Conservation (phyloP, 2,113 vertebrate species). For the Chionodraco myersi region DNA sequence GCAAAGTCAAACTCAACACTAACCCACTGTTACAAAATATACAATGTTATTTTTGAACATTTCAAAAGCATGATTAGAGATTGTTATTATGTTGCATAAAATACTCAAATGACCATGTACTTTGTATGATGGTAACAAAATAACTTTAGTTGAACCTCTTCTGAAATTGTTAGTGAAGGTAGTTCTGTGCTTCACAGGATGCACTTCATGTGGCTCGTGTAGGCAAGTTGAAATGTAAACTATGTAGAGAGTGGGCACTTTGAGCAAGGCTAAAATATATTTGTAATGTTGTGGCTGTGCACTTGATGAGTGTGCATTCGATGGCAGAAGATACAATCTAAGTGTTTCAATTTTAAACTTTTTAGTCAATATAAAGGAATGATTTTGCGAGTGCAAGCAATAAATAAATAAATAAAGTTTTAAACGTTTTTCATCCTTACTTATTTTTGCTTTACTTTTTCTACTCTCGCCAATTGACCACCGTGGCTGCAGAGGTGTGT, state of each 20-base stretch:
- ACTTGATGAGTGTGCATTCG: no score
- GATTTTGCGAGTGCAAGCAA: not conserved
- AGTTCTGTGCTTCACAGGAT: not conserved
- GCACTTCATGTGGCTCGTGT: no score
- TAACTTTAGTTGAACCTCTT: not conserved
- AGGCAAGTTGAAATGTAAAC: not conserved
- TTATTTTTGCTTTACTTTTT: not conserved
- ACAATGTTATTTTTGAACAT: not conserved
- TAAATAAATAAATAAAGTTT: not conserved
- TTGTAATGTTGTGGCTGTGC: not conserved
- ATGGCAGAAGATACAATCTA: not conserved
- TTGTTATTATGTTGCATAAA: not conserved
- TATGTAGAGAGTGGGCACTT: not conserved
- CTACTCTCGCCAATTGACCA: not conserved
- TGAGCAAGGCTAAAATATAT: not conserved
- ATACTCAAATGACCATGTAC: not conserved
- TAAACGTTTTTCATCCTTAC: not conserved
- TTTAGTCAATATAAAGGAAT: not conserved
- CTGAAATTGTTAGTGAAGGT: not conserved
- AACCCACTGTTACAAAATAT: no score
- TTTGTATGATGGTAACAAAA: not conserved
- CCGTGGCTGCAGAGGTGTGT: conserved; percentile 89
- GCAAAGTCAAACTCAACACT: no score
- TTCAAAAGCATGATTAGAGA: not conserved
- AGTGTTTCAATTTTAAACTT: not conserved